Conservation (phyloP, 1,140 invertebrate genomes). For the Galleria mellonella region DNA sequence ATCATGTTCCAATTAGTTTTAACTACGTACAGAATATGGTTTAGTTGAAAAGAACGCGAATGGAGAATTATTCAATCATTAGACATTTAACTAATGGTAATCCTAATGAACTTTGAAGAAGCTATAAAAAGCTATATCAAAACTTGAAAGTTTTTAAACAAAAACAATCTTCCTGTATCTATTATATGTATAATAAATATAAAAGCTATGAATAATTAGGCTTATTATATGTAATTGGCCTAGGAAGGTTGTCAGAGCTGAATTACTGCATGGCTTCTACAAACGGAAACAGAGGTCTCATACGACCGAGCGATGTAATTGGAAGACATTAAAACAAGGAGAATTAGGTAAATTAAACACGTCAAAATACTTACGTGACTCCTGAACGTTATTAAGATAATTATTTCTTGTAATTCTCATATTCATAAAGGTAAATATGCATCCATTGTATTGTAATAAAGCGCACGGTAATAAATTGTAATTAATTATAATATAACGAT, state of each 20-base stretch:
- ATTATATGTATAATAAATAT: constrained; percentile 9
- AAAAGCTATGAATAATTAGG: constrained; percentile 34
- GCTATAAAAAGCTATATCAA: background rate
- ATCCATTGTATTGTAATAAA: constrained; percentile 3
- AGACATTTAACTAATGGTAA: too few species aligned
- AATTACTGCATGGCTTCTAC: constrained; percentile 3
- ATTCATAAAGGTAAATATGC: constrained; percentile 2
- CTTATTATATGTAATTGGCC: constrained; percentile 33
- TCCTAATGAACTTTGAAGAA: background rate
- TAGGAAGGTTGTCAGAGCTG: constrained; percentile 22
- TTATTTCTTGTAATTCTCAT: constrained; percentile 1
- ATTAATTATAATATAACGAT: constrained; percentile 6
- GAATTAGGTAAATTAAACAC: constrained; percentile 20
- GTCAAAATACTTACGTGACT: constrained; percentile 11
- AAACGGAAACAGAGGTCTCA: constrained; percentile 1
- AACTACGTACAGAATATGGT: too few species aligned
- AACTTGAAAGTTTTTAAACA: constrained; percentile 33
- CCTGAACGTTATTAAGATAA: constrained; percentile 2
- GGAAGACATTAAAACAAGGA: constrained; percentile 18
- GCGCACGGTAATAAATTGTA: constrained; percentile 1
- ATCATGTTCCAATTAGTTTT: too few species aligned
- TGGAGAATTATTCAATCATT: too few species aligned
- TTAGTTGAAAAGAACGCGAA: too few species aligned
- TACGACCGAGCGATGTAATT: constrained; percentile 12
- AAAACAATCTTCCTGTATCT: constrained; percentile 47